A percentile compares a stretch with the other conserved stretches of the same genome.
Evolutionary conservation across 1,140 invertebrate species (phyloP).

Genomic region (Procambarus clarkii): DNA sequence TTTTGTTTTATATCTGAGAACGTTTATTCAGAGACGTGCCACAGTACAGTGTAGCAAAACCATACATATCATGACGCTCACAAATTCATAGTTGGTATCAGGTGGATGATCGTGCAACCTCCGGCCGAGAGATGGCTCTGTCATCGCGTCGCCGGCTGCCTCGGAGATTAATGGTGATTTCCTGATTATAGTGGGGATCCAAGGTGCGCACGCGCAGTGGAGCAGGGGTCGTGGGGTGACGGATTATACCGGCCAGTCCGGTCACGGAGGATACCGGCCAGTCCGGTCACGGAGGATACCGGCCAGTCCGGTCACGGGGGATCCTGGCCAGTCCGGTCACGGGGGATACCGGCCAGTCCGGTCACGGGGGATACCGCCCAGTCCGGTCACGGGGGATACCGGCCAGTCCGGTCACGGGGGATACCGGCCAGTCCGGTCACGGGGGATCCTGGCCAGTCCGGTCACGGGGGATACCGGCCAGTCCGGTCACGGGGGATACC

Average conservation of each 20-base stretch:
- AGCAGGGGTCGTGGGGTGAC: not conserved
- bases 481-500: too few species aligned
- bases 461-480: not conserved
- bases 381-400: not conserved
- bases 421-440: not conserved
- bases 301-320: too few species aligned
- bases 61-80: slow-evolving; percentile 13
- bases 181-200: slow-evolving; percentile 25
- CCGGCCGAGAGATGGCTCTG: slow-evolving; percentile 60
- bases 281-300: not conserved
- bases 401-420: not conserved
- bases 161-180: slow-evolving; percentile 56
- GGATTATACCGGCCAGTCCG: not conserved
- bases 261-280: not conserved
- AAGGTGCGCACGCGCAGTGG: slow-evolving; percentile 8
- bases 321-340: not conserved
- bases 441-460: not conserved
- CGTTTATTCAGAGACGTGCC: not conserved
- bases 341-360: too few species aligned
- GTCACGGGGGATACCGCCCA: not conserved
- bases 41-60: not conserved
- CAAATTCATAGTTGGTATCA: slow-evolving; percentile 40
- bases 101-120: slow-evolving; percentile 18
- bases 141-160: slow-evolving; percentile 26
- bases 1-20: too few species aligned